phyloP scores from a whole-genome alignment of 2,113 vertebrate species.

The Pluvianellus socialis region DNA sequence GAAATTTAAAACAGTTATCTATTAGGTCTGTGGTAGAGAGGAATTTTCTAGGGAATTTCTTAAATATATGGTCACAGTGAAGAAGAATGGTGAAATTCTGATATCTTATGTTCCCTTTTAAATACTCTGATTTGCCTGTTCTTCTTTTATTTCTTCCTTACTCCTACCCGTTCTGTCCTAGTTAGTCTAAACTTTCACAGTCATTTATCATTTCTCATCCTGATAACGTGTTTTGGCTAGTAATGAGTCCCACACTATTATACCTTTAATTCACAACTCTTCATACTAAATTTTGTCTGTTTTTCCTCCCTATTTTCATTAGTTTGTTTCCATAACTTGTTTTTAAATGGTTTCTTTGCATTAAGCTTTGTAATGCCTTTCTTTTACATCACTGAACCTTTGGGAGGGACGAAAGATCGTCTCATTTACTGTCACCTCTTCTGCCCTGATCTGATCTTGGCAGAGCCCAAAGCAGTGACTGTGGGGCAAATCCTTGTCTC shows the following conservation, averaged over 20 bases:
- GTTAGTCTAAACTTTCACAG: neutral
- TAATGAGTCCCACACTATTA: neutral
- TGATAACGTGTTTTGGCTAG: neutral
- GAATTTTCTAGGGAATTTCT: neutral
- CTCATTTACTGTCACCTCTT: neutral
- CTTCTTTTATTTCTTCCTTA: neutral
- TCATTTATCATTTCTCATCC: neutral
- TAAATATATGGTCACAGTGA: neutral
- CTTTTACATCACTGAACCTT: neutral
- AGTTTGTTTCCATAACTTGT: neutral
- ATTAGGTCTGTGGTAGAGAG: neutral
- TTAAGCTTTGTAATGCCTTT: neutral
- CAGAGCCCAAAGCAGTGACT: neutral
- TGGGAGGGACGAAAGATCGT: neutral
- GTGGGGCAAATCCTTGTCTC: neutral
- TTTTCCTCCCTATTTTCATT: neutral
- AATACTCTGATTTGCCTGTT: neutral
- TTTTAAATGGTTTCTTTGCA: neutral
- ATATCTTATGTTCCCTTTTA: neutral
- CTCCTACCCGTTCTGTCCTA: neutral
- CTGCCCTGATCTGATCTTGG: neutral
- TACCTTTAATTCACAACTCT: neutral
- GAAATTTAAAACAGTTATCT: neutral
- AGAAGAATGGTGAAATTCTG: neutral
- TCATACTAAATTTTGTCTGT: neutral